Conservation (phyloP, 2,797 vertebrate genomes). For the Muscicapa comitata region DNA sequence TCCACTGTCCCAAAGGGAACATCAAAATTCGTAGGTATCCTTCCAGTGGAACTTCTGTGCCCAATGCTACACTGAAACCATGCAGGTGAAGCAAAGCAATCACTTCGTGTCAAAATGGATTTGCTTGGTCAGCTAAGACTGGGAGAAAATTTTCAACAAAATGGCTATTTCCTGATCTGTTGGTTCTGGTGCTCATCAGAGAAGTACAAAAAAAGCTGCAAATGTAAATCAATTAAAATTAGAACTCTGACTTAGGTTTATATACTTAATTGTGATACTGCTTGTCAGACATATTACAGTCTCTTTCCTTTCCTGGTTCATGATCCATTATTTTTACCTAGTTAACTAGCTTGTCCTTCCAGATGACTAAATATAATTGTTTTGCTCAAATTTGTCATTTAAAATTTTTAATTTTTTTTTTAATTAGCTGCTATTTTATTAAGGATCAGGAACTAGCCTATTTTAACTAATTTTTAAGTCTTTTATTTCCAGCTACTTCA, state of each 20-base stretch:
- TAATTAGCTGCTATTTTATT: neutral
- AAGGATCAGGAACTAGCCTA: neutral
- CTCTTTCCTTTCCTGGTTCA: neutral
- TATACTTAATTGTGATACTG: neutral
- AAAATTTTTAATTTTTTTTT: neutral
- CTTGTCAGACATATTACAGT: neutral
- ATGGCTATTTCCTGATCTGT: neutral
- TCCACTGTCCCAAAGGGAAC: neutral
- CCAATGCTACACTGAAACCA: neutral
- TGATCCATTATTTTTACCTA: neutral
- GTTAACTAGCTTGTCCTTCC: neutral
- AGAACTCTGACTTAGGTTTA: neutral
- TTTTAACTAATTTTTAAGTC: neutral
- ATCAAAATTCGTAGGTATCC: neutral
- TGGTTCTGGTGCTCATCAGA: neutral
- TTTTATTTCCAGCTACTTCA: neutral
- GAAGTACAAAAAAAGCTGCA: neutral
- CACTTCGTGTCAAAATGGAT: neutral
- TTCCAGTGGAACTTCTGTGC: neutral
- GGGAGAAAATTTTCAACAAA: neutral
- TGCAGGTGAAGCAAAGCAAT: neutral
- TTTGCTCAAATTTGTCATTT: neutral
- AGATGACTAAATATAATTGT: neutral
- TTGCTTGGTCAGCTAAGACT: neutral
- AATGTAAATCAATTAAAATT: neutral